Percentiles rank a stretch among this genome's conserved stretches.
phyloP scores from a whole-genome alignment of 1,140 invertebrate genomes.

The Papilio helenus region DNA sequence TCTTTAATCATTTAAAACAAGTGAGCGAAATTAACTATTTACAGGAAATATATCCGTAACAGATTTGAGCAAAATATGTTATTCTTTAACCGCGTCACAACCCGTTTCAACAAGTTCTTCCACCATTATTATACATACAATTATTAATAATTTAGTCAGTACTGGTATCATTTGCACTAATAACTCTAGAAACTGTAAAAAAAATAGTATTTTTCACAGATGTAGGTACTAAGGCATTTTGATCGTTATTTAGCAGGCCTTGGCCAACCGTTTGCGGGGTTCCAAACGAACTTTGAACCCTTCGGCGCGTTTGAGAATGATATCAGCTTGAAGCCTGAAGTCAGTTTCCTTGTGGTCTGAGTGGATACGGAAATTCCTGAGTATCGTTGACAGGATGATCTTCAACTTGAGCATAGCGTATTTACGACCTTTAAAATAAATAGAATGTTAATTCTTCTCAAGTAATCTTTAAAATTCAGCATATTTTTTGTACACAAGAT shows the following conservation, averaged over 20 bases:
- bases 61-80: slow-evolving; percentile 55
- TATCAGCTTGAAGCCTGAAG: slow-evolving; percentile 91
- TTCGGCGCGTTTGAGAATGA: slow-evolving; percentile 92
- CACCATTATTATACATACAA: slow-evolving; percentile 63
- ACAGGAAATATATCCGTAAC: slow-evolving; percentile 57
- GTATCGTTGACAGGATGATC: slow-evolving; percentile 92
- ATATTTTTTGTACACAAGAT: too few relatives aligned
- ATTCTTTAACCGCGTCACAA: slow-evolving; percentile 49
- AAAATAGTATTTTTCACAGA: slow-evolving; percentile 50
- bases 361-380: slow-evolving; percentile 91
- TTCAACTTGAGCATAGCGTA: slow-evolving; percentile 96
- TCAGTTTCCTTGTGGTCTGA: slow-evolving; percentile 89
- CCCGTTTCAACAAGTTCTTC: slow-evolving; percentile 59
- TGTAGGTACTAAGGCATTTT: slow-evolving; percentile 41
- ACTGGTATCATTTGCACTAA: slow-evolving; percentile 63
- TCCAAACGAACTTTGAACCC: slow-evolving; percentile 89
- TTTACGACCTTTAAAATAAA: slow-evolving; percentile 87
- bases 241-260: slow-evolving; percentile 57
- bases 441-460: background rate
- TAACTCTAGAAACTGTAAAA: slow-evolving; percentile 52
- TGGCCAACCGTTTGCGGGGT: slow-evolving; percentile 83
- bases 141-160: slow-evolving; percentile 73
- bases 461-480: too few relatives aligned
- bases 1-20: slow-evolving; percentile 22
- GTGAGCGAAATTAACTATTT: slow-evolving; percentile 58